Evolutionary conservation across 2,113 vertebrate species (phyloP).

Genomic region (Podarcis muralis): DNA sequence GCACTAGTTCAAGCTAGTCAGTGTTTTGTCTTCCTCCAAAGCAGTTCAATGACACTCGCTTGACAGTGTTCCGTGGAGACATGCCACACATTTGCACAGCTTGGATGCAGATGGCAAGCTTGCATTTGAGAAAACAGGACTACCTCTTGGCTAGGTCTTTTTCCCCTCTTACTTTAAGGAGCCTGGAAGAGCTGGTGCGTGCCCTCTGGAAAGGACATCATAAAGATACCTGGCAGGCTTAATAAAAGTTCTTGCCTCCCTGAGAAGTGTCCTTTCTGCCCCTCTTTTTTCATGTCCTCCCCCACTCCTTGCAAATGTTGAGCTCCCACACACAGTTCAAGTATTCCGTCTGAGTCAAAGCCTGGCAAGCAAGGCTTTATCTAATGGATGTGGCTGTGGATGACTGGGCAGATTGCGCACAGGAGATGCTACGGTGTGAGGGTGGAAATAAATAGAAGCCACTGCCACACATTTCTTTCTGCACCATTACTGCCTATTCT

Average conservation of each 20-base stretch:
- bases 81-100: neutral
- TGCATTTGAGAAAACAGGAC: neutral
- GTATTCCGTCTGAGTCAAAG: conserved; percentile 1
- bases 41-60: neutral
- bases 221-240: neutral
- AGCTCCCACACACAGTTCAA: neutral
- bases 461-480: neutral
- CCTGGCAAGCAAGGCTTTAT: neutral
- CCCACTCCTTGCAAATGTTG: neutral
- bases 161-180: neutral
- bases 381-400: conserved; percentile 29
- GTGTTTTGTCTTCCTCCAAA: neutral
- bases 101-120: neutral
- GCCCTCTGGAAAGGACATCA: neutral
- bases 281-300: neutral
- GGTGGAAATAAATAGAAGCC: neutral
- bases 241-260: neutral
- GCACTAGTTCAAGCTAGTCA: neutral
- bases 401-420: neutral
- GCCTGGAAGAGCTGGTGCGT: neutral
- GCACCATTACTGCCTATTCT: neutral
- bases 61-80: neutral
- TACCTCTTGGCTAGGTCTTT: neutral
- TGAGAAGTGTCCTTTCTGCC: neutral
- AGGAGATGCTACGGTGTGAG: neutral